A percentile compares a stretch with the other conserved stretches of the same genome.
These are phyloP conservation scores for Melanotaenia duboulayi DNA, from an alignment of 2,113 vertebrate species.

Conservation along the genomic window DNA sequence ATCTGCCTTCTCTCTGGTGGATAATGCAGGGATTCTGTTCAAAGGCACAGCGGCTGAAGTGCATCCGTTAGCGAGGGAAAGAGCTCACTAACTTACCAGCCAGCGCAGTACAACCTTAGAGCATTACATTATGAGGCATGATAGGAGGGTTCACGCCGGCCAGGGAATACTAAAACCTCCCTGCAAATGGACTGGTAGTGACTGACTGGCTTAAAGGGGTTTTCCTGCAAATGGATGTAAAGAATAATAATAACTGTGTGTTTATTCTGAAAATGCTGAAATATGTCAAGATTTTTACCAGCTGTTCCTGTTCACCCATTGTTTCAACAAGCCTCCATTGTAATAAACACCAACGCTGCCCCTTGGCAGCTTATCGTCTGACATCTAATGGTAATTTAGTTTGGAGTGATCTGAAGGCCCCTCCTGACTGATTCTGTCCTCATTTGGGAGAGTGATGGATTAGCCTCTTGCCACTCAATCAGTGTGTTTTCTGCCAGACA, in stretches of 20 bases:
- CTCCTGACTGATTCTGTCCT: conserved; percentile 77
- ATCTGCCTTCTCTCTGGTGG: conserved; percentile 74
- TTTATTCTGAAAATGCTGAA: conserved; percentile 2
- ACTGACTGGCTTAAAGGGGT: conserved; percentile 66
- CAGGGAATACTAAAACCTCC: conserved; percentile 51
- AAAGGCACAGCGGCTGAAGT: conserved; percentile 80
- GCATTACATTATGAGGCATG: conserved; percentile 52
- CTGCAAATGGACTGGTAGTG: conserved; percentile 74
- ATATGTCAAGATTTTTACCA: conserved; percentile 30
- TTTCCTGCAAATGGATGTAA: conserved; percentile 62
- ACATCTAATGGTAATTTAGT: conserved; percentile 66
- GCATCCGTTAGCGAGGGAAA: conserved; percentile 77
- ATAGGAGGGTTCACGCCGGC: conserved; percentile 51
- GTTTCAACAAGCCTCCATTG: conserved; percentile 49
- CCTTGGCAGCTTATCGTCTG: conserved; percentile 54
- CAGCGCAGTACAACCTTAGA: conserved; percentile 76
- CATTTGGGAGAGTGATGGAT: conserved; percentile 74
- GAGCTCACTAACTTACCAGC: conserved; percentile 48
- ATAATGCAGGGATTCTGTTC: conserved; percentile 76
- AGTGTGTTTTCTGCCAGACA: conserved; percentile 43
- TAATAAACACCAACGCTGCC: conserved; percentile 39
- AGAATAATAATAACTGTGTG: conserved; percentile 50
- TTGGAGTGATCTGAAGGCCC: conserved; percentile 50
- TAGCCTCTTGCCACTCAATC: conserved; percentile 26
- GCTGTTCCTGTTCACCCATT: conserved; percentile 51